Conservation (phyloP, 2,888 invertebrate genomes). For the Falcaria lacertinaria region DNA sequence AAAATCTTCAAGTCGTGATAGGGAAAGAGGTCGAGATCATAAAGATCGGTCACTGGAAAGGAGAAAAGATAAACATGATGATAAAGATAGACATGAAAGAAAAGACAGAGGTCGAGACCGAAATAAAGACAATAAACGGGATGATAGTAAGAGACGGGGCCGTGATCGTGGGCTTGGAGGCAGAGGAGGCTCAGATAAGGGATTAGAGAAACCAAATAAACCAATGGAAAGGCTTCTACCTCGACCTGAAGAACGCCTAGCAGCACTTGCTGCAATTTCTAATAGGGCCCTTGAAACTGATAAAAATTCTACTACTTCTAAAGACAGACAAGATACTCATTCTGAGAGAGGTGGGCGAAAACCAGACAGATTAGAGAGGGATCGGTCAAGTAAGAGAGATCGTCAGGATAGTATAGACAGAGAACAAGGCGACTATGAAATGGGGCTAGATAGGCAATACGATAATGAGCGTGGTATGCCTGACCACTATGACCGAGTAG, state of each 20-base stretch:
- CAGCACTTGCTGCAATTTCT: slow-evolving; percentile 78
- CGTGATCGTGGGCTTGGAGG: slow-evolving; percentile 73
- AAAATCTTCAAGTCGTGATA: slow-evolving; percentile 65
- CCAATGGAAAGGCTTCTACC: slow-evolving; percentile 82
- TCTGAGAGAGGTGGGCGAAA: slow-evolving; percentile 72
- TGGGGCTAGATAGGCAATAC: slow-evolving; percentile 64
- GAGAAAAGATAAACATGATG: slow-evolving; percentile 76
- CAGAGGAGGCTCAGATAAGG: slow-evolving; percentile 65
- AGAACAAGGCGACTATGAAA: slow-evolving; percentile 71
- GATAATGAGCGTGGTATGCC: slow-evolving; percentile 65
- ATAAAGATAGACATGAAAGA: slow-evolving; percentile 81
- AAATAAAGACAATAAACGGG: slow-evolving; percentile 75
- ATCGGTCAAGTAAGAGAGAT: slow-evolving; percentile 72
- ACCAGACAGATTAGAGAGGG: slow-evolving; percentile 71
- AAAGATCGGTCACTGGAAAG: slow-evolving; percentile 72
- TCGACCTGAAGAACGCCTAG: slow-evolving; percentile 81
- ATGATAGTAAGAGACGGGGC: slow-evolving; percentile 74
- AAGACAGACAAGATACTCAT: slow-evolving; percentile 69
- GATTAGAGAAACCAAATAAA: slow-evolving; percentile 81
- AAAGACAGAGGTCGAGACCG: slow-evolving; percentile 85
- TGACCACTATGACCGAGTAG: slow-evolving; percentile 72
- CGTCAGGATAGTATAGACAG: slow-evolving; percentile 69
- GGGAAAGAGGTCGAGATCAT: slow-evolving; percentile 74
- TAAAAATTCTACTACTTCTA: slow-evolving; percentile 66
- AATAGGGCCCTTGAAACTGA: slow-evolving; percentile 67